Conservation (phyloP, 2,113 vertebrate genomes). For the human region DNA sequence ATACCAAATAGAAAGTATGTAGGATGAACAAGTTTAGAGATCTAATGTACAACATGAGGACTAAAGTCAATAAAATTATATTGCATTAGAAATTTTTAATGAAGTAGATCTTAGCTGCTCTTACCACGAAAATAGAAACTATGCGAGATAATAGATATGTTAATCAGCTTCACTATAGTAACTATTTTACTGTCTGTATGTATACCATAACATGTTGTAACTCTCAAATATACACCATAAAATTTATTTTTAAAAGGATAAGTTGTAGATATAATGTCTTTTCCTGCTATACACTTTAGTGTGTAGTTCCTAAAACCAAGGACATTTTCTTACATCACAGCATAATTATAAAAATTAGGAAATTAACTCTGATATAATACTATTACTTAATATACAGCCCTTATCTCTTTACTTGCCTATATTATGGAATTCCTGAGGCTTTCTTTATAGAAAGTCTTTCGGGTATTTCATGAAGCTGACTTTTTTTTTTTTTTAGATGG, state of each 20-base stretch:
- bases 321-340: background rate
- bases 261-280: background rate
- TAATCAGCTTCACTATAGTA: background rate
- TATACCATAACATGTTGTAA: background rate
- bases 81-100: background rate
- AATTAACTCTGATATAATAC: background rate
- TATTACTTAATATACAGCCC: too few species aligned
- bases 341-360: constrained; percentile 22
- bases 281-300: background rate
- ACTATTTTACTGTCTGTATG: background rate
- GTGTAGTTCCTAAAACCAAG: constrained; percentile 16
- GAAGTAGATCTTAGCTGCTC: background rate
- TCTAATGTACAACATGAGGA: background rate
- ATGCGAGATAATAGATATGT: background rate
- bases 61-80: background rate
- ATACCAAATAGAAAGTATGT: background rate
- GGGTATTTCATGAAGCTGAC: background rate
- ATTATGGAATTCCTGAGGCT: background rate
- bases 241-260: background rate
- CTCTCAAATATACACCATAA: background rate
- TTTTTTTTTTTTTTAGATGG: background rate
- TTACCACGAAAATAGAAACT: background rate
- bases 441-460: background rate
- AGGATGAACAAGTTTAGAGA: background rate
- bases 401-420: background rate